Evolutionary conservation across 1,140 invertebrate genomes (phyloP).

Genomic region (Solenopsis invicta): DNA sequence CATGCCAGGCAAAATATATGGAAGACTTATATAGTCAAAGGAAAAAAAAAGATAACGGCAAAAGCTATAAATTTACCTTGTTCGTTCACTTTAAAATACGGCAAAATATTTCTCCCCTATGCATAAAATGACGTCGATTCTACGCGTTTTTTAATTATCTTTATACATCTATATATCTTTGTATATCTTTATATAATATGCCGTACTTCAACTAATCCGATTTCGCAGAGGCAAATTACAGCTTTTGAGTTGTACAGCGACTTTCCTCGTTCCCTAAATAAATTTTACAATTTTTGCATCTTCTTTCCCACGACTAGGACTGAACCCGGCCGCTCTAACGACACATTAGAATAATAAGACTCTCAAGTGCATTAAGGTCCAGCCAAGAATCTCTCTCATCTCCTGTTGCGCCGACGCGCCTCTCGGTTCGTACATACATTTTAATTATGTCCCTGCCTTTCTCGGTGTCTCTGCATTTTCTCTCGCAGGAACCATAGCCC

Average conservation of each 20-base stretch:
- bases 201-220: slow-evolving; percentile 18
- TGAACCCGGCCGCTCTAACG: slow-evolving; percentile 29
- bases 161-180: neutral
- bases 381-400: slow-evolving; percentile 26
- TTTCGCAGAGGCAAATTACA: slow-evolving; percentile 30
- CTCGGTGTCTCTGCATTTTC: slow-evolving; percentile 21
- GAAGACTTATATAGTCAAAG: neutral
- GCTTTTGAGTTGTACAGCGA: slow-evolving; percentile 20
- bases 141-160: slow-evolving; percentile 17
- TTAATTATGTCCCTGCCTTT: slow-evolving; percentile 53
- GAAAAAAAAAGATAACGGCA: neutral
- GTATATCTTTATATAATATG: neutral
- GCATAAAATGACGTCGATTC: neutral
- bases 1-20: neutral
- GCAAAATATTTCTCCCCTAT: neutral
- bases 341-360: slow-evolving; percentile 64
- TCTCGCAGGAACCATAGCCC: neutral
- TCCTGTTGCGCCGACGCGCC: neutral
- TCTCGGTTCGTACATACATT: slow-evolving; percentile 45
- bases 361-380: slow-evolving; percentile 59
- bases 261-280: slow-evolving; percentile 34
- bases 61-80: neutral
- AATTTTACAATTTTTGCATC: slow-evolving; percentile 54
- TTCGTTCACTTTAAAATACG: neutral
- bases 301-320: slow-evolving; percentile 18